Evolutionary conservation across 2,113 vertebrate genomes (phyloP).

Genomic region (Ammodramus savannarum): DNA sequence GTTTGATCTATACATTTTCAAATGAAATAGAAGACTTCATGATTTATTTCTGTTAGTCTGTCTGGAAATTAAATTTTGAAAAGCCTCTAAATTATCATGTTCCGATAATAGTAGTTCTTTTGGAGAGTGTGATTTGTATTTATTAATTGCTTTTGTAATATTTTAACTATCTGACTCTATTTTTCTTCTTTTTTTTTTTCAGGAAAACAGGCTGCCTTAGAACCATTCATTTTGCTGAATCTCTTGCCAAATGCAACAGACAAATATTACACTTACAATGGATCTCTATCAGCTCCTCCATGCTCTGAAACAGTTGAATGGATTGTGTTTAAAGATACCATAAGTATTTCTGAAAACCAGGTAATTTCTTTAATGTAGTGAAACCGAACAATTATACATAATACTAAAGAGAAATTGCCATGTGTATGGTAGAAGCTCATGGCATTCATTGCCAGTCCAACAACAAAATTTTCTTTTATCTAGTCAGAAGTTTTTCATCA

Average conservation of each 20-base stretch:
- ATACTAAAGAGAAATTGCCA: neutral
- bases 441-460: neutral
- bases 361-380: slow-evolving; percentile 64
- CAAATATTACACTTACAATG: slow-evolving; percentile 94
- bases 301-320: slow-evolving; percentile 93
- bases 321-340: slow-evolving; percentile 92
- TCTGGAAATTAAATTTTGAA: neutral
- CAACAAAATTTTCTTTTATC: neutral
- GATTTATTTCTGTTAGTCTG: neutral
- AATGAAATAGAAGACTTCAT: neutral
- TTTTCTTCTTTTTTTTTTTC: neutral
- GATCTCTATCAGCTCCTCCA: slow-evolving; percentile 90
- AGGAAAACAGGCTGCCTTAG: slow-evolving; percentile 85
- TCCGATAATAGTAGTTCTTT: neutral
- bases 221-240: slow-evolving; percentile 80
- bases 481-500: neutral
- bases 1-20: neutral
- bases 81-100: neutral
- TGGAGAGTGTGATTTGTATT: neutral
- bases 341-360: slow-evolving; percentile 88
- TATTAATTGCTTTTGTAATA: neutral
- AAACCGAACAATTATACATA: neutral
- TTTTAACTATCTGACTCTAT: neutral
- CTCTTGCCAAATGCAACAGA: slow-evolving; percentile 90
- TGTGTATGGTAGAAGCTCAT: neutral